Percentiles rank a stretch among this genome's conserved stretches.
phyloP scores from a whole-genome alignment of 2,888 invertebrate genomes.

The Clistopyga incitator region DNA sequence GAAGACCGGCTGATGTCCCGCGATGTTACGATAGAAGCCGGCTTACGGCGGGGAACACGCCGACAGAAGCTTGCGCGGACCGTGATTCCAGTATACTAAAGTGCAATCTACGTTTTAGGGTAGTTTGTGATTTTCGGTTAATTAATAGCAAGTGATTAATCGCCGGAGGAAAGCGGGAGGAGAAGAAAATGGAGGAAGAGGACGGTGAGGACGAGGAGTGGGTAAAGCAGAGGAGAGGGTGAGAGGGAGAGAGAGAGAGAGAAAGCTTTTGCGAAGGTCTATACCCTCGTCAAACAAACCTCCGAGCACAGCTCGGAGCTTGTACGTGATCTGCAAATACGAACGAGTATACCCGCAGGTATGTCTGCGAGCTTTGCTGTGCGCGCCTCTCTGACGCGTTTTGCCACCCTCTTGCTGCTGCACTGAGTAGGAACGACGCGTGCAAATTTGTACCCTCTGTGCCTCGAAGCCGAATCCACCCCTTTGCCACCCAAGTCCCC shows the following conservation, averaged over 20 bases:
- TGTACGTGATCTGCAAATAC: constrained; percentile 80
- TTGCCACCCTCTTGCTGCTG: constrained; percentile 29
- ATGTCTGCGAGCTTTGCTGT: constrained; percentile 59
- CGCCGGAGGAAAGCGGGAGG: constrained; percentile 70
- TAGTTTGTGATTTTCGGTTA: constrained; percentile 76
- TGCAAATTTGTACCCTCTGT: constrained; percentile 49
- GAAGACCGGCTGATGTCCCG: constrained; percentile 30
- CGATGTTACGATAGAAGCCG: constrained; percentile 23
- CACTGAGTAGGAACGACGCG: constrained; percentile 39
- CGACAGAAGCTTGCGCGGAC: background rate
- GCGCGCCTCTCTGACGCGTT: constrained; percentile 45
- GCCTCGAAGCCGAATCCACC: constrained; percentile 34
- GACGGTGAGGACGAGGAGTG: background rate
- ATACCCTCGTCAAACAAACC: constrained; percentile 82
- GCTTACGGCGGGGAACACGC: background rate
- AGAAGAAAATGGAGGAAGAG: constrained; percentile 10
- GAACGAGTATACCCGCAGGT: constrained; percentile 64
- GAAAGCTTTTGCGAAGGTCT: constrained; percentile 17
- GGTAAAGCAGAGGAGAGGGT: constrained; percentile 19
- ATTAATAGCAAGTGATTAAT: constrained; percentile 83
- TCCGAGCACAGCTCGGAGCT: constrained; percentile 73
- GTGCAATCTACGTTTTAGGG: constrained; percentile 33
- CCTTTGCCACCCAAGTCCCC: background rate
- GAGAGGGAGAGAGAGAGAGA: constrained; percentile 9
- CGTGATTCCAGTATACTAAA: constrained; percentile 4